Evolutionary conservation across 2,888 invertebrate species (phyloP).

Genomic region (Eupithecia vulgata): DNA sequence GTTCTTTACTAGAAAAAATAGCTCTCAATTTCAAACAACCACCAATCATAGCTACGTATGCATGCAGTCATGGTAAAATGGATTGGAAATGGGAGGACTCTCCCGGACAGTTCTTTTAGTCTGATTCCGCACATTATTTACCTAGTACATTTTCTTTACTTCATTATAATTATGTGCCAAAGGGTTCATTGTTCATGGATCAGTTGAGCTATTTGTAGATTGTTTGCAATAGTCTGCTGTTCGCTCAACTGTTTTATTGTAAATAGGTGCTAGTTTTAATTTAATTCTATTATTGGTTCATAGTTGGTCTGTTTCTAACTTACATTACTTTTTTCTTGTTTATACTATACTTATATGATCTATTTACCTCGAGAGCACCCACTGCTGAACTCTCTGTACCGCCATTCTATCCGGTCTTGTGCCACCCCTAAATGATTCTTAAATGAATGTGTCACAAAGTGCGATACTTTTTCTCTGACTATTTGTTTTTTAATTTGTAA

Average conservation of each 20-base stretch:
- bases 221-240: too few relatives aligned
- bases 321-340: background rate
- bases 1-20: background rate
- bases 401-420: background rate
- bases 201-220: too few relatives aligned
- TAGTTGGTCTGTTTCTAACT: background rate
- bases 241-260: too few relatives aligned
- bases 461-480: background rate
- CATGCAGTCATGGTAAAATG: background rate
- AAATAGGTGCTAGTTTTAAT: too few relatives aligned
- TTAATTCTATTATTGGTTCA: too few relatives aligned
- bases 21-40: background rate
- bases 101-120: background rate
- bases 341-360: background rate
- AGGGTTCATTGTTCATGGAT: background rate
- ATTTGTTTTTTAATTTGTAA: background rate
- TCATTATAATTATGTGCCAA: background rate
- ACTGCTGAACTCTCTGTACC: background rate
- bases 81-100: background rate
- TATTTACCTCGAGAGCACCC: background rate
- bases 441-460: background rate
- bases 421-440: background rate
- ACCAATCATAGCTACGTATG: background rate
- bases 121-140: background rate
- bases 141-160: background rate